Base-by-base conservation (phyloP, 2,797 vertebrate species). In the Trichosurus vulpecula region DNA sequence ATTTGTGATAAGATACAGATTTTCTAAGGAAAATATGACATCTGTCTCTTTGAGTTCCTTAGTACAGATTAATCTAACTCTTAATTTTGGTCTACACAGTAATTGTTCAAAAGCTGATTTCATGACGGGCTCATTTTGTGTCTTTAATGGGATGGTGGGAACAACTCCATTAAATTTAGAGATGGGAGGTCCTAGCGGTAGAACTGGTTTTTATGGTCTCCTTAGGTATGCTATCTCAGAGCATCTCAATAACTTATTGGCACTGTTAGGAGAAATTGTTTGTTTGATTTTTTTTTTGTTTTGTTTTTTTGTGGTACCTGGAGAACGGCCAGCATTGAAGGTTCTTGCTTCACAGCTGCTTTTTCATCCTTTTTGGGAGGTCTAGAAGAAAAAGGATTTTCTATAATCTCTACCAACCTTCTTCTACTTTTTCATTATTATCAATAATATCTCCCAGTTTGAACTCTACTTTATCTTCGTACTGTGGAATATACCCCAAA, bases 381-480 rank as follows among this genome's bases (percentile, higher is more conserved):
- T 66, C 35, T n/a, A 16, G 61, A 66, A 66, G 61, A n/a, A 66
- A 66, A 66, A 66, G 12, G n/a, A 12, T 66, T 66, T n/a, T 66
- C 61, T n/a, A 16, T 16, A 16, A 66, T 66, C 61, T 0, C 30
- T 0, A n/a, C 31, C 61, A 66, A 5, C 57, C 29, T 56, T 93
- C 52, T 27, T 98, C 99, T 98, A 99, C 99, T 99, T 99, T 99
- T 55, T 99, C 99, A 0, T 0, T 98, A 97, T 99, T 98, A 54
- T 99, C 99, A 6, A 99, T 97, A 92, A 99, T 94, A 74, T 99
- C 99, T 93, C 99, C 99, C 1, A 98, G 54, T 96, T 99, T 99
- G 94, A 99, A 98, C 52, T 99, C 99, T 98, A 99, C 98, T 96
- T 99, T 99, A 56, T 99, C 99, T 92, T 99, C 99, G 2, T 99